Conservation (phyloP, 1,140 invertebrate species). For the Propsilocerus akamusi region DNA sequence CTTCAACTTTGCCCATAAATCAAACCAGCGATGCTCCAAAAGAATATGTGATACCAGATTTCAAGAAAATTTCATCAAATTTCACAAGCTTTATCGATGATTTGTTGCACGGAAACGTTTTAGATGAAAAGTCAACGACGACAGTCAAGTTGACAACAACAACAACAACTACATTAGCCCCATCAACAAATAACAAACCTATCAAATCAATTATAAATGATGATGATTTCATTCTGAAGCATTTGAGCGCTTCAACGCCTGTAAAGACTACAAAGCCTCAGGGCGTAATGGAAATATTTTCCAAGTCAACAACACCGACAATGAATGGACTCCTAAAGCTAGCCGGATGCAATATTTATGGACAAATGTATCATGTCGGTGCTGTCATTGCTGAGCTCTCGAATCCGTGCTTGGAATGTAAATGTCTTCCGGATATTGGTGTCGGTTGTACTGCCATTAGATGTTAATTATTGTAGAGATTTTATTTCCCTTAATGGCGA, state of each 20-base stretch:
- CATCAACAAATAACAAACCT: not conserved
- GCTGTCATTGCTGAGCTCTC: conserved; percentile 70
- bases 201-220: conserved; percentile 1
- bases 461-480: conserved; percentile 31
- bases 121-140: not conserved
- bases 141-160: not conserved
- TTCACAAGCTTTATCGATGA: not conserved
- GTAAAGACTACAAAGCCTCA: not conserved
- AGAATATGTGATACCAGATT: not conserved
- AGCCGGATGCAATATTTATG: conserved; percentile 82
- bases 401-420: conserved; percentile 61
- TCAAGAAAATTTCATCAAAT: conserved; percentile 1
- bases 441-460: conserved; percentile 60
- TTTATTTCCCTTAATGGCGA: too few species aligned
- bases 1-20: not conserved
- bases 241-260: not conserved
- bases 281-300: conserved; percentile 3
- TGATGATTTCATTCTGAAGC: not conserved
- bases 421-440: conserved; percentile 60
- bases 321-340: conserved; percentile 43
- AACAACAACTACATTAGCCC: not conserved
- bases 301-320: not conserved
- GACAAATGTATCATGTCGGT: conserved; percentile 71
- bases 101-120: not conserved
- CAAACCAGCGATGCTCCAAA: not conserved